Evolutionary conservation across 2,888 invertebrate species (phyloP).

Genomic region (Mycalesis mineus): DNA sequence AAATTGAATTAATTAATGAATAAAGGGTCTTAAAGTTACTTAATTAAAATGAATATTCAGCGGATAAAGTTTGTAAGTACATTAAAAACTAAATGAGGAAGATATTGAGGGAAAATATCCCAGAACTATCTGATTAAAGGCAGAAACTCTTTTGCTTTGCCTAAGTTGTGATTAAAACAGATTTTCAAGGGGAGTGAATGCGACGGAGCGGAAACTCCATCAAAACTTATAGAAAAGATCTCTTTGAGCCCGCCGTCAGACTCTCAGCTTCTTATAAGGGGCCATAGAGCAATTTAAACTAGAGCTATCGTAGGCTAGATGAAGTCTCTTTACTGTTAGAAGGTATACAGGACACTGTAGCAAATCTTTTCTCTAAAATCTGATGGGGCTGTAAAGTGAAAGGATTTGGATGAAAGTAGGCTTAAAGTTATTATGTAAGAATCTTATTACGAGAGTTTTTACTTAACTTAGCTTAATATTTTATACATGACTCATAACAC

Average conservation of each 20-base stretch:
- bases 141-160: constrained; percentile 5
- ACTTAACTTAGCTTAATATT: too few relatives aligned
- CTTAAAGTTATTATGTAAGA: too few relatives aligned
- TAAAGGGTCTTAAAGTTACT: neutral
- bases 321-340: too few relatives aligned
- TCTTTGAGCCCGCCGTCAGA: constrained; percentile 20
- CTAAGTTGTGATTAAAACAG: constrained; percentile 27
- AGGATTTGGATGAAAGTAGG: too few relatives aligned
- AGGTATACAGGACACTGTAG: too few relatives aligned
- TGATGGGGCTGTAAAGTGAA: too few relatives aligned
- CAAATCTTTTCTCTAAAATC: too few relatives aligned
- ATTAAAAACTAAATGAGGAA: neutral
- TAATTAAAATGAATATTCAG: neutral
- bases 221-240: constrained; percentile 29
- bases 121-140: constrained; percentile 20
- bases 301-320: too few relatives aligned
- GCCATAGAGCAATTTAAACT: neutral
- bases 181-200: constrained; percentile 26
- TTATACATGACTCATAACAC: too few relatives aligned
- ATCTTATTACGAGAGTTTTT: too few relatives aligned
- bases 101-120: constrained; percentile 10
- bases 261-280: constrained; percentile 15
- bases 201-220: constrained; percentile 28
- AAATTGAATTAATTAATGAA: too few relatives aligned
- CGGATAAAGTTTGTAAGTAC: neutral